These are phyloP conservation scores for Aurelia sp. DNA, from an alignment of 30 jellyfish, hydroid and myxozoan genomes.

Conservation along the genomic window DNA sequence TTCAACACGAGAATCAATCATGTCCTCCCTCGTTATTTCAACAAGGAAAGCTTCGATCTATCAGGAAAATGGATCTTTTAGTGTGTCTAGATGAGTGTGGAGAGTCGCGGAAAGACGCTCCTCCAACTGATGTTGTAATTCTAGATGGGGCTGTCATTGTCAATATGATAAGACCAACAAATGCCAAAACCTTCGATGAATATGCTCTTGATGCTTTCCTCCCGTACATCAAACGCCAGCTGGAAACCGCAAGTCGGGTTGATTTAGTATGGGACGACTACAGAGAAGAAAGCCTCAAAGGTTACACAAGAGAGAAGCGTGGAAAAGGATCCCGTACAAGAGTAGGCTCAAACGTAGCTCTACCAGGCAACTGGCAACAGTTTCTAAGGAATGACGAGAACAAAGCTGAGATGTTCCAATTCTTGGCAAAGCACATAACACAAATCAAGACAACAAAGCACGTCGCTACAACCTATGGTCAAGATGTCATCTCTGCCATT, in stretches of 20 bases:
- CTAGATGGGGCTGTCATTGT: slow-evolving; percentile 51
- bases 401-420: too few species aligned
- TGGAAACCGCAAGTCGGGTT: too few species aligned
- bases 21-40: too few species aligned
- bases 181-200: slow-evolving; percentile 54
- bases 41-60: neutral
- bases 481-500: slow-evolving; percentile 30
- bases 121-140: slow-evolving; percentile 27
- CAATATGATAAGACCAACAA: slow-evolving; percentile 22
- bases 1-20: too few species aligned
- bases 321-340: slow-evolving; percentile 28
- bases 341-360: too few species aligned
- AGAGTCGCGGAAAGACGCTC: slow-evolving; percentile 8
- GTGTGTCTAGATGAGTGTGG: neutral
- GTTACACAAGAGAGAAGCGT: slow-evolving; percentile 60
- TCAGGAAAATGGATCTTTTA: slow-evolving; percentile 36
- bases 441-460: too few species aligned
- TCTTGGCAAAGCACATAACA: too few species aligned
- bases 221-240: too few species aligned
- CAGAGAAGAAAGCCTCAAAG: slow-evolving; percentile 52
- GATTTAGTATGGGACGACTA: slow-evolving; percentile 55
- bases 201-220: slow-evolving; percentile 7
- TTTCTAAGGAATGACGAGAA: too few species aligned
- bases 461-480: slow-evolving; percentile 40
- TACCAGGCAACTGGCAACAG: too few species aligned